phyloP scores from a whole-genome alignment of 2,888 invertebrate species.

The Lasioglossum lativentre region DNA sequence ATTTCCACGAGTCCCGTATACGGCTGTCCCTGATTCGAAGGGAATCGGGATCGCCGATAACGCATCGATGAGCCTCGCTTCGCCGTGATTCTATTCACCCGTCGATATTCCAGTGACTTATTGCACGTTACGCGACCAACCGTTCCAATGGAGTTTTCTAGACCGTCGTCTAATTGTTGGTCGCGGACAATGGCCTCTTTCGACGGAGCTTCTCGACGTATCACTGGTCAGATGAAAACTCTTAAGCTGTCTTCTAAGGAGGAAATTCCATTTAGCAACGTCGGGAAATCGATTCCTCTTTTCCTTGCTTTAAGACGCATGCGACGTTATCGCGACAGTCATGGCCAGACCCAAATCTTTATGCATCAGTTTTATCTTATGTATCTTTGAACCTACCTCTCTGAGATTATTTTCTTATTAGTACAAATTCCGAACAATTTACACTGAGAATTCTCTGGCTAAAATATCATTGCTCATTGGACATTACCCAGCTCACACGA shows the following conservation, averaged over 20 bases:
- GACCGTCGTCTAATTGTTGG: neutral
- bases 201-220: neutral
- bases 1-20: constrained; percentile 22
- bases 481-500: neutral
- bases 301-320: neutral
- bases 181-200: neutral
- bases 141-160: neutral
- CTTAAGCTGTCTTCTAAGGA: neutral
- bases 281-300: neutral
- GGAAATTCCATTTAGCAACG: constrained; percentile 2
- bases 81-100: constrained; percentile 8
- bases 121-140: neutral
- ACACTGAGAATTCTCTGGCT: too few species aligned
- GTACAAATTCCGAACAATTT: too few species aligned
- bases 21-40: neutral
- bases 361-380: neutral
- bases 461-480: neutral
- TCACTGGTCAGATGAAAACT: constrained; percentile 2
- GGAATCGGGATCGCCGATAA: constrained; percentile 34
- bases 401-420: too few species aligned
- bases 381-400: neutral
- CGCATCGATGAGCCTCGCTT: constrained; percentile 20
- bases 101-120: neutral
- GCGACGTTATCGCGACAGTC: neutral
- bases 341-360: neutral